Base-by-base conservation (phyloP, 1,140 invertebrate genomes). In the Tetragonula clypearis region DNA sequence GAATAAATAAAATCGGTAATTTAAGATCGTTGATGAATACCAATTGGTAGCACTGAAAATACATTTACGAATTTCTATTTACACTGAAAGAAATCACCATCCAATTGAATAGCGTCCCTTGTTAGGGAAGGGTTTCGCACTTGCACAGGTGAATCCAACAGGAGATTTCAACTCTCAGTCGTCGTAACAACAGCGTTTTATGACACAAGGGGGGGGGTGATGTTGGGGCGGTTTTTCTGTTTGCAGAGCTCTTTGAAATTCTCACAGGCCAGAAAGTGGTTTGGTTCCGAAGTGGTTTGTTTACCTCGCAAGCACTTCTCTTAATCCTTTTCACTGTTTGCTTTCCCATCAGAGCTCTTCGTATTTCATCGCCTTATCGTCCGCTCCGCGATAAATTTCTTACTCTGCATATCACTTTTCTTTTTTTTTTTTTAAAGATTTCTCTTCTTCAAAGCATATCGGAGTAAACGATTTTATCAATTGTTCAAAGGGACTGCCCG, bases 301-400 rank as follows among this genome's bases (percentile, higher is more conserved):
- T 88, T 88, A 71, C 79, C 66, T 66, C 41, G 86, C 86, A 88
- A 85, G 86, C 86, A 88, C 87, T 87, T 30, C 56, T 55, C 55
- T 79, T 87, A 88, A 90, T 90, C 83, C 88, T 89, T 88, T 84
- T 66, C 76, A 41, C 26, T 77, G 88, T 89, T 88, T 89, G 65
- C 84, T 84, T 86, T 88, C 84, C 88, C 85, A 86, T 85, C 75
- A 41, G 49, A 21, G 65, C 60, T 86, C 62, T 58, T 62, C 81
- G 73, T 69, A 62, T 41, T 60, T 60, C 74, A n/a, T 76, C 6
- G 21, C 14, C 26, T 58, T 75, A 23, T 58, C 55, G 73, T 5
- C 41, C n/a, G 58, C 17, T 26, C 1, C 26, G 2, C 14, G 11
- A 23, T 30, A 30, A 15, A 49, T 15, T 49, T 49, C n/a, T 49